Evolutionary conservation across 1,140 invertebrate genomes (phyloP), one percentile per base, ranked within the genome.

Genomic region (Sitobion miscanthi): DNA sequence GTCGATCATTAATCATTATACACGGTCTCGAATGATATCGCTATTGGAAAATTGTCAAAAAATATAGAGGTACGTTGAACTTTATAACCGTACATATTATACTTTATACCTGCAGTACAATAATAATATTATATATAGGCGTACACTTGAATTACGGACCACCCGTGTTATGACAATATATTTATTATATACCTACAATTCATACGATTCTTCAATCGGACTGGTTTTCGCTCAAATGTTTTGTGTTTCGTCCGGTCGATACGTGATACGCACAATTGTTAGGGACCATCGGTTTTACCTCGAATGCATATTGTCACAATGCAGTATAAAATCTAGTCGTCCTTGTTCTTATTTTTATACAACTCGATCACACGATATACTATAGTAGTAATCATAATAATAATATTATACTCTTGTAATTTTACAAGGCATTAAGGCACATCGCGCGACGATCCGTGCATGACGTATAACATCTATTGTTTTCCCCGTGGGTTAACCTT

Each of bases 321-420:
- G 89, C 89, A 69, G 69, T 90, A 90, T 42, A 42, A 45, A 52
- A 85, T 30, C 35, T 38, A 85, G 82, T 85, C 42, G 35, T 93
- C 91, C 91, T 93, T 86, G 91, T 93, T 52, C 91, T 93, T 93
- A 93, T 93, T 93, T 91, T 93, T 69, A 62, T 90, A 86, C 23
- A 89, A 57, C 88, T 69, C 89, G 89, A 90, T 90, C 89, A 90
- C 54, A 90, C 85, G 42, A 86, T 86, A 86, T 25, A 88, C 47
- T n/a, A 87, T 49, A 87, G 11, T n/a, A 87, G 14, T 77, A 77
- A 77, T 77, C 8, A 87, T 87, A n/a, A n/a, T 86, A 42, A 42
- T 86, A 47, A 90, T 62, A 90, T 38, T 90, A 69, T 45, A 90
- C 54, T 69, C 57, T 90, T 62, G n/a, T 90, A 90, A 69, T 62